Evolutionary conservation across 2,888 invertebrate genomes (phyloP), one percentile per base, ranked within the genome.

Genomic region (Lithophane semibrunnea): DNA sequence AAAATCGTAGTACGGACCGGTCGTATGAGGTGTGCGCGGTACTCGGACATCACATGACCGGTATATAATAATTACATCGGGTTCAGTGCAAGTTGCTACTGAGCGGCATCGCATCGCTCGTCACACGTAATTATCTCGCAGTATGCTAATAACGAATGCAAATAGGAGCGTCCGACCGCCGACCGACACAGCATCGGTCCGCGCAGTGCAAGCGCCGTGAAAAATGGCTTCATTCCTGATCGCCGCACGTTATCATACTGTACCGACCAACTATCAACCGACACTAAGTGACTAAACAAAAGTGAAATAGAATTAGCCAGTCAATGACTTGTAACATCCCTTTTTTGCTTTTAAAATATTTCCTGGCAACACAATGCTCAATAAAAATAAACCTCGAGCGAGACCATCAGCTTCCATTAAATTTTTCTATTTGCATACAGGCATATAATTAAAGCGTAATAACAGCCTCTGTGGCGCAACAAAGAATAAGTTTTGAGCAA

Each of bases 401-500:
- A 94, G 92, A 94, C 92, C 92, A 94, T 94, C 93, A 92, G 91
- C 94, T 93, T 93, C 95, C 94, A 96, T 96, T 94, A 95, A 92
- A 93, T 92, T 93, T 95, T 94, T 94, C 94, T 95, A 96, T 96
- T 96, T 95, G 95, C 96, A 96, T 96, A 95, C 94, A 92, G 93
- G 92, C 92, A 93, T 96, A 93, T 94, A 96, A 96, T 96, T 96
- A 96, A 95, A 94, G 94, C 91, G 92, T 96, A 96, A 96, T 96
- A 96, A 94, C 95, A 94, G 94, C 93, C 94, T 95, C 94, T 93
- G 95, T 96, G 94, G 95, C 92, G 96, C 94, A 96, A 96, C 96
- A 95, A 94, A 95, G 96, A 96, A 96, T 96, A 95, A 96, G 94
- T 96, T 96, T 96, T 96, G 94, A 96, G 96, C 95, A 96, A 96